phyloP scores from a whole-genome alignment of 1,140 invertebrate species.

The Plutomurus gul region DNA sequence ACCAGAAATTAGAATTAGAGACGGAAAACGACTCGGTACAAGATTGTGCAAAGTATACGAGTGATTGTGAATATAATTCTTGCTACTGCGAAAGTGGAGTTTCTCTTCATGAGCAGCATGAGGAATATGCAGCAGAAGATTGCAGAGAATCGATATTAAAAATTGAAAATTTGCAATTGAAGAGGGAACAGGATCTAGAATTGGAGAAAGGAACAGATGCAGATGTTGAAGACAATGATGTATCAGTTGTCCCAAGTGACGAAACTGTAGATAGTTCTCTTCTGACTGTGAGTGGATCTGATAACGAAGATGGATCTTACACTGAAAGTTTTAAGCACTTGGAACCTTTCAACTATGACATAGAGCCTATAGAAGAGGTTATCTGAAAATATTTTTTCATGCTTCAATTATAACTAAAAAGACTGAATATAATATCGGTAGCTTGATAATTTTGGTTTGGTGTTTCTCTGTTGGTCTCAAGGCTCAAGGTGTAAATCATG shows the following conservation, averaged over 20 bases:
- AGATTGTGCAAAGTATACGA: too few species aligned
- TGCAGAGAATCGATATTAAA: background rate
- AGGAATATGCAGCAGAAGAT: too few species aligned
- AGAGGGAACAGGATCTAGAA: background rate
- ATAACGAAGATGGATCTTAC: conserved; percentile 37
- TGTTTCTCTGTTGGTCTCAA: background rate
- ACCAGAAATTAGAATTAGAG: too few species aligned
- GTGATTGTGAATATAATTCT: too few species aligned
- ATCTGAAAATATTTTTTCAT: background rate
- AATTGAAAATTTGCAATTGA: background rate
- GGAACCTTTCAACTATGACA: conserved; percentile 51
- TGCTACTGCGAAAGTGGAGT: too few species aligned
- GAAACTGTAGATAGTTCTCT: background rate
- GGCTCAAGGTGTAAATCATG: too few species aligned
- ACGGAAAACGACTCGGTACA: too few species aligned
- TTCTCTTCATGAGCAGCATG: too few species aligned
- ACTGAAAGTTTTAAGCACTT: conserved; percentile 53
- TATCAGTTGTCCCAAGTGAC: too few species aligned
- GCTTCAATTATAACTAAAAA: background rate
- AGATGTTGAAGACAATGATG: background rate
- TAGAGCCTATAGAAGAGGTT: conserved; percentile 49
- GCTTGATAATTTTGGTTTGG: background rate
- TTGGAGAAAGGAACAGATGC: background rate
- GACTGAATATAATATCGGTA: background rate
- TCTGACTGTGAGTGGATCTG: background rate